Conservation (phyloP, 2,797 vertebrate species). For the Catharus ustulatus region DNA sequence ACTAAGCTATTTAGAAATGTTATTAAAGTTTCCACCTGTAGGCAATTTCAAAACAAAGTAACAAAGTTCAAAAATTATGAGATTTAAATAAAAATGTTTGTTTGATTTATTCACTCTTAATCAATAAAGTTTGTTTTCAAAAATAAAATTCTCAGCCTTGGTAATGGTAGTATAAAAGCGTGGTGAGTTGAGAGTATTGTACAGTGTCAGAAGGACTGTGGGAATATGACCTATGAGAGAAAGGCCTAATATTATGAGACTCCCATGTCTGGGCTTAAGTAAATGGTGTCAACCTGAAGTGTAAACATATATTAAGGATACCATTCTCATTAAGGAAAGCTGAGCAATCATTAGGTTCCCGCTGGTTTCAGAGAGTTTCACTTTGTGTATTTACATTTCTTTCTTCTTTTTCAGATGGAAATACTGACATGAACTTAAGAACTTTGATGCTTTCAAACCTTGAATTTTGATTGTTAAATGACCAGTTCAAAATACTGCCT, state of each 20-base stretch:
- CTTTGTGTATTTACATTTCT: background rate
- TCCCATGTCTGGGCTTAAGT: background rate
- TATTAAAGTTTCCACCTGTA: background rate
- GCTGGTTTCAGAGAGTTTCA: background rate
- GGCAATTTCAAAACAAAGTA: background rate
- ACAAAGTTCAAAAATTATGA: background rate
- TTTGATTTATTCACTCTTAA: background rate
- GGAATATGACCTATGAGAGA: background rate
- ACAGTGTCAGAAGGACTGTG: background rate
- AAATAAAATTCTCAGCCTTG: background rate
- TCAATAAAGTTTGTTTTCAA: background rate
- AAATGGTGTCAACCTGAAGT: background rate
- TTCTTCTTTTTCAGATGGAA: constrained; percentile 71
- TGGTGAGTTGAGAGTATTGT: background rate
- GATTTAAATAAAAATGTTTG: background rate
- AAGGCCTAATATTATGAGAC: background rate
- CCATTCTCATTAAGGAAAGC: background rate
- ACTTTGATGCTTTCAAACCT: constrained; percentile 34
- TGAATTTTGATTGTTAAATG: constrained; percentile 36
- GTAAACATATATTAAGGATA: background rate
- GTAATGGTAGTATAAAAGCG: background rate
- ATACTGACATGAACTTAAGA: constrained; percentile 63
- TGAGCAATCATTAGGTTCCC: background rate
- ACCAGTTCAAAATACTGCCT: constrained; percentile 50
- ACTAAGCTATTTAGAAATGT: background rate